Base-by-base conservation (phyloP, 1,140 invertebrate species). In the Eulimnadia texana region DNA sequence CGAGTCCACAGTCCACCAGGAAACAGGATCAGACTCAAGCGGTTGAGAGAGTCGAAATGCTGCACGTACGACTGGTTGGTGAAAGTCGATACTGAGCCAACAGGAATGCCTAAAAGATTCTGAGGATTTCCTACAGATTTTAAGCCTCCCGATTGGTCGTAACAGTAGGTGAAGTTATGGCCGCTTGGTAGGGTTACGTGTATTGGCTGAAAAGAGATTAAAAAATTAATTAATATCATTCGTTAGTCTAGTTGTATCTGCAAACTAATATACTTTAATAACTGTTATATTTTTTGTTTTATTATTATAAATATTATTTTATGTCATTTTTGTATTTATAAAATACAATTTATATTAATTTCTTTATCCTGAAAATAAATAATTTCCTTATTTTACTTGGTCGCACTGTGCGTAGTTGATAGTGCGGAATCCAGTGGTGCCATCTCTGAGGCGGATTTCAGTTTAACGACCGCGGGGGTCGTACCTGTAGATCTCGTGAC, bases 41-140 rank as follows among this genome's bases (percentile, higher is more conserved):
- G 85, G 1, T 91, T 91, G 51, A 88, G 84, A 66, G 93, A 86
- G 60, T 85, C 86, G 70, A 90, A 95, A 71, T 95, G 91, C 70
- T 92, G 85, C 3, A 94, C 78, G 71, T 93, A 95, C 52, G 72
- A 70, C 25, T 66, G 65, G 42, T 67, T 64, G 55, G 60, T 58
- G 49, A 82, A 79, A 0, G 81, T 79, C 56, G 85, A 85, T 10
- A 89, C 90, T 0, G 93, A n/a, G n/a, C n/a, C n/a, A n/a, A n/a
- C n/a, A n/a, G 91, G n/a, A 92, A 86, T 0, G 85, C 84, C 69
- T 96, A 96, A 0, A 91, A 86, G 3, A 89, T 84, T 33, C 93
- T 78, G 25, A 92, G 82, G 67, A 93, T n/a, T n/a, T n/a, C n/a
- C 33, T 20, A 57, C 2, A 13, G 55, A 57, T 57, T 57, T 57